Evolutionary conservation across 2,797 vertebrate genomes (phyloP).

Genomic region (Melanotaenia boesemani): DNA sequence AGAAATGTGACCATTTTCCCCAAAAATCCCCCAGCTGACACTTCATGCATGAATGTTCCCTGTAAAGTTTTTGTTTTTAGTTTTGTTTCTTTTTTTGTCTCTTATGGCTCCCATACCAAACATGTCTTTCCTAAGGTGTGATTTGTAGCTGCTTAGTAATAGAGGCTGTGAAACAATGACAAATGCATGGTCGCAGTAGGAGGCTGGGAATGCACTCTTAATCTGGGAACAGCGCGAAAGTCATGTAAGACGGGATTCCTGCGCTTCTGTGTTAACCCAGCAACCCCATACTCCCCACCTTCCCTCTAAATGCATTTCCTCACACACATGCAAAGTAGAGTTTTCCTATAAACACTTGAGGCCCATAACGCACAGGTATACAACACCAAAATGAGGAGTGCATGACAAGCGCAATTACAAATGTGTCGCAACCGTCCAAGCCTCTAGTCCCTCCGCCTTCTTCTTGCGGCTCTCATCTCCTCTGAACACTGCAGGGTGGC

Average conservation of each 20-base stretch:
- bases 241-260: constrained; percentile 70
- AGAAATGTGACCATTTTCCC: constrained; percentile 42
- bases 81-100: constrained; percentile 13
- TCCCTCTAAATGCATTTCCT: constrained; percentile 38
- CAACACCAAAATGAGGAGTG: constrained; percentile 21
- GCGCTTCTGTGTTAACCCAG: constrained; percentile 53
- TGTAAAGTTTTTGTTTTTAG: not conserved
- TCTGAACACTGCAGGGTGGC: constrained; percentile 70
- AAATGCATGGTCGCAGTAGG: constrained; percentile 41
- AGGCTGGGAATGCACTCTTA: constrained; percentile 69
- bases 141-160: constrained; percentile 35
- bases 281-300: constrained; percentile 27
- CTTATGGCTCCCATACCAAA: constrained; percentile 25
- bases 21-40: not conserved
- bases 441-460: constrained; percentile 5
- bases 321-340: constrained; percentile 29
- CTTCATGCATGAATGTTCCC: constrained; percentile 16
- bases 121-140: constrained; percentile 40
- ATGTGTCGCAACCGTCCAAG: constrained; percentile 17
- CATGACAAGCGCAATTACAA: constrained; percentile 32
- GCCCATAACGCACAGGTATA: constrained; percentile 32
- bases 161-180: constrained; percentile 6
- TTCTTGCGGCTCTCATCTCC: constrained; percentile 53
- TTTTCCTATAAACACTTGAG: not conserved
- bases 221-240: constrained; percentile 73